phyloP scores from a whole-genome alignment of 2,888 invertebrate genomes.

The Celastrina argiolus region DNA sequence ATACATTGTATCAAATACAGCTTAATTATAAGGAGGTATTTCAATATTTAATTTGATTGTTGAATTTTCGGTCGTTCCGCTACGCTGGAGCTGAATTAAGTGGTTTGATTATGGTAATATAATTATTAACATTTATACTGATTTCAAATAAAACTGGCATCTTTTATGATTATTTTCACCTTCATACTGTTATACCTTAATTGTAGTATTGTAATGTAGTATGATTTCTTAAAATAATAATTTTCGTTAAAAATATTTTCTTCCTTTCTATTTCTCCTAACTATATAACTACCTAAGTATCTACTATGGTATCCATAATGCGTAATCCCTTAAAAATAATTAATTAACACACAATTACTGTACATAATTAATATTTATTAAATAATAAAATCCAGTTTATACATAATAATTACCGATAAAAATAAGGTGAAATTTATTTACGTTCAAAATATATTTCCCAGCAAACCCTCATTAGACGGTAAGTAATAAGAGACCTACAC shows the following conservation, averaged over 20 bases:
- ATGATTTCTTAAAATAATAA: too few relatives aligned
- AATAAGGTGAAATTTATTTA: background rate
- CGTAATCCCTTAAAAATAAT: too few relatives aligned
- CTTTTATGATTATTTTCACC: background rate
- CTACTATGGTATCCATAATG: too few relatives aligned
- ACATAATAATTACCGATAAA: background rate
- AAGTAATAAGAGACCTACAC: background rate
- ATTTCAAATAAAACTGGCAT: background rate
- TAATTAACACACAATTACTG: background rate
- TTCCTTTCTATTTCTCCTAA: too few relatives aligned
- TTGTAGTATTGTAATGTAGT: too few relatives aligned
- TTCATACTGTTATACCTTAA: too few relatives aligned
- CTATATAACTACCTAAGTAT: too few relatives aligned
- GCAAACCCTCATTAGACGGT: background rate
- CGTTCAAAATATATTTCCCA: background rate
- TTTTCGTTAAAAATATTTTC: too few relatives aligned
- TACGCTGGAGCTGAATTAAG: background rate
- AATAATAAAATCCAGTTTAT: background rate
- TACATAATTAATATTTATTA: background rate
- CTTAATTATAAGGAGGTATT: background rate
- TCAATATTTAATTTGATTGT: conserved; percentile 17
- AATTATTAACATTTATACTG: background rate
- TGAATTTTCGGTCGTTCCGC: conserved; percentile 13
- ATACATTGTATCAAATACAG: conserved; percentile 11
- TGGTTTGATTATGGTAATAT: conserved; percentile 1